These are phyloP conservation scores for Macaca mulatta DNA, from an alignment of 2,113 vertebrate species.

Conservation along the genomic window DNA sequence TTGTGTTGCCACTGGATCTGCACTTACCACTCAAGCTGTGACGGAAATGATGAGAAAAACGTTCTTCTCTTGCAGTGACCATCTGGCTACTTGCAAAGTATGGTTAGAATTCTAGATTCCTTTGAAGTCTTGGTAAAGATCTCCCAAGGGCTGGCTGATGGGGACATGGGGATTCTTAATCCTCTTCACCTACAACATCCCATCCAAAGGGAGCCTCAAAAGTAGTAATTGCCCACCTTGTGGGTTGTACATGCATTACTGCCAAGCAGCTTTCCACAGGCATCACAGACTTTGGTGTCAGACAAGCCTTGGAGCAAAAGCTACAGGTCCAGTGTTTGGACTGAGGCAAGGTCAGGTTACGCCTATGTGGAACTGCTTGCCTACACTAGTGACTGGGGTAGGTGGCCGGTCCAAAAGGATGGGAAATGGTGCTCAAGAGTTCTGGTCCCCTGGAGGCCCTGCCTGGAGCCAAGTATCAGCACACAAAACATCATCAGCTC, in stretches of 20 bases:
- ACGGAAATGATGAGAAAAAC: background rate
- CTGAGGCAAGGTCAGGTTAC: background rate
- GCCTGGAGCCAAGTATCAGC: background rate
- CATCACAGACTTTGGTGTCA: background rate
- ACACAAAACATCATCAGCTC: background rate
- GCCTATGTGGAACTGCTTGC: background rate
- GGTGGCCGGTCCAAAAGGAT: background rate
- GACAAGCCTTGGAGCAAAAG: background rate
- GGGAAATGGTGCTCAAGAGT: background rate
- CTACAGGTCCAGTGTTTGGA: background rate
- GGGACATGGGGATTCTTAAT: background rate
- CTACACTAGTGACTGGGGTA: background rate
- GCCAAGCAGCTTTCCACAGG: background rate
- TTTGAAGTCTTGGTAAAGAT: background rate
- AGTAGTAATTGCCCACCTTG: background rate
- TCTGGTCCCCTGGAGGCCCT: background rate
- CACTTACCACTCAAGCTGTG: background rate
- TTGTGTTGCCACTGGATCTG: background rate
- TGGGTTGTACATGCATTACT: background rate
- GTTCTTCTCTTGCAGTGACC: background rate
- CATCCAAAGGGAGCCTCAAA: background rate
- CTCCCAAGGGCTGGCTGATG: background rate
- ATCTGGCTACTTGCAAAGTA: background rate
- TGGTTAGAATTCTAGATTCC: slow-evolving; percentile 3
- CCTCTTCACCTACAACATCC: background rate